Conservation (phyloP, 2,888 invertebrate species). For the Willowsia nigromaculata region DNA sequence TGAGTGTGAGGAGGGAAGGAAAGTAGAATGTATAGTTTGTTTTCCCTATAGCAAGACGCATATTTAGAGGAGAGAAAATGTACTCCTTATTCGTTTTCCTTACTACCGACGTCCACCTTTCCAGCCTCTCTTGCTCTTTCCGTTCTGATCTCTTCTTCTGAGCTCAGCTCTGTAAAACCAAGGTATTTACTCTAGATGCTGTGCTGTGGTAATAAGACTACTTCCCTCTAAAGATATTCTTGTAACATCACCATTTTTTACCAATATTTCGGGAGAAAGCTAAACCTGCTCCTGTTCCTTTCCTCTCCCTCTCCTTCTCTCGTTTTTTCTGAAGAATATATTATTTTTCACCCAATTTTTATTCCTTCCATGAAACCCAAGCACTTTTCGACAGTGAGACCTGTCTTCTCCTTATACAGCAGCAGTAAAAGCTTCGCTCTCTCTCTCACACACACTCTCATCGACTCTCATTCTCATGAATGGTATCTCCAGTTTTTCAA, state of each 20-base stretch:
- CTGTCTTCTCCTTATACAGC: neutral
- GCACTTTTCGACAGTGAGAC: constrained; percentile 30
- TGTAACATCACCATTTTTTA: constrained; percentile 12
- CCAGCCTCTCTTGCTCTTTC: constrained; percentile 13
- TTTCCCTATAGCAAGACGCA: neutral
- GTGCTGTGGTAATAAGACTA: neutral
- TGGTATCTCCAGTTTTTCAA: constrained; percentile 26
- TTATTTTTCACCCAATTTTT: constrained; percentile 54
- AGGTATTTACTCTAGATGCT: neutral
- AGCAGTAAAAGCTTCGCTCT: neutral
- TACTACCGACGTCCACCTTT: constrained; percentile 14
- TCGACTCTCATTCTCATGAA: constrained; percentile 27
- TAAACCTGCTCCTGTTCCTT: neutral
- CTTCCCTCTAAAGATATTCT: constrained; percentile 7
- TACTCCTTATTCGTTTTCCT: neutral
- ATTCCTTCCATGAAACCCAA: constrained; percentile 46
- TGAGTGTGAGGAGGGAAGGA: neutral
- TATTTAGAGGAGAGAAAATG: constrained; percentile 17
- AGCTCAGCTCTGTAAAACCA: constrained; percentile 20
- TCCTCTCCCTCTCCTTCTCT: neutral
- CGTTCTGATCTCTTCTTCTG: constrained; percentile 47
- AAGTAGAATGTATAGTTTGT: neutral
- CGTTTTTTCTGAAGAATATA: constrained; percentile 35
- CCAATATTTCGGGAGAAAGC: constrained; percentile 13
- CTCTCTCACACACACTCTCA: neutral